Evolutionary conservation across 2,113 vertebrate genomes (phyloP), one percentile per base, ranked within the genome.

Genomic region (Pangasianodon gigas): DNA sequence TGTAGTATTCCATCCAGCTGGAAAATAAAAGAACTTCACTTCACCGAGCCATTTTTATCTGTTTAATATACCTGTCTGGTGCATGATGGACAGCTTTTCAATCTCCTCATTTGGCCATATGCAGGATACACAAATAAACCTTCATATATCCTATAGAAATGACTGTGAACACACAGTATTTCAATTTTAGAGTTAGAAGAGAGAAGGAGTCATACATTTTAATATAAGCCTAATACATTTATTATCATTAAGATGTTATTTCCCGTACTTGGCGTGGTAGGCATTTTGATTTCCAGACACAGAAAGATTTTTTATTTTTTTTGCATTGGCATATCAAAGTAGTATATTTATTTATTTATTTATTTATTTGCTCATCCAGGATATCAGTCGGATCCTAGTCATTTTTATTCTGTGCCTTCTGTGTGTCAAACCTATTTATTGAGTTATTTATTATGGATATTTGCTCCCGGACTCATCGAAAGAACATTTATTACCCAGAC

Each of bases 171-270:
- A 44, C 81, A 75, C 81, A 2, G 11, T 37, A 56, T 90, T 91
- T 93, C 90, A 92, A 91, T 93, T 92, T 85, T 85, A 93, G 89
- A 92, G 77, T 90, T 71, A 51, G 86, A 83, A 82, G 74, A 91
- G 89, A 52, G 65, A 84, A 93, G 37, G 37, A 37, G 93, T 93
- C 91, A 92, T 90, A 71, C 89, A 80, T 89, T 91, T 90, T 91
- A 92, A 92, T 89, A 92, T 65, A 89, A 88, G 87, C 93, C 87
- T 91, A 84, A 93, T 89, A 91, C 92, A 92, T 94, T 94, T 92
- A 94, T 94, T 93, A 94, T 93, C 93, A 94, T 93, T 94, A 94
- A 93, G 90, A 92, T 88, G 91, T 90, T 92, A 88, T 85, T 94
- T 93, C 87, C 91, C 62, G 81, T 89, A 92, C 87, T 92, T 94